Evolutionary conservation across 2,888 invertebrate genomes (phyloP).

Genomic region (Rhodophaea formosa): DNA sequence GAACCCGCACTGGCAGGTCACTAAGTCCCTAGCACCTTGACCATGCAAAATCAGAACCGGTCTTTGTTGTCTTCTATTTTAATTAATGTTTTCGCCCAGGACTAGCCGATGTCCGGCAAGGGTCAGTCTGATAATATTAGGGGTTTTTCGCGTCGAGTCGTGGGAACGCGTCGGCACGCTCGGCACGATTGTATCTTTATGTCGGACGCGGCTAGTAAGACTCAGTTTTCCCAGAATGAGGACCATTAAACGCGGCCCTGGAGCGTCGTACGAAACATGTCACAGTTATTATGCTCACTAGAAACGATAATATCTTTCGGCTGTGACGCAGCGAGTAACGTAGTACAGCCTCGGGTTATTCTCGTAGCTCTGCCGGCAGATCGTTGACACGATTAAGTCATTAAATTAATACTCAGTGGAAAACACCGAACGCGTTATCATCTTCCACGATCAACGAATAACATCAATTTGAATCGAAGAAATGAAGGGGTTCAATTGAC

Average conservation of each 20-base stretch:
- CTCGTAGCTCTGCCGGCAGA: conserved; percentile 53
- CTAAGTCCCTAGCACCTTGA: conserved; percentile 60
- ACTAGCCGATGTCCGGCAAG: conserved; percentile 64
- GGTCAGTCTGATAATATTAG: conserved; percentile 42
- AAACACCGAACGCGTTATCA: conserved; percentile 24
- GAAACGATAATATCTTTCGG: conserved; percentile 74
- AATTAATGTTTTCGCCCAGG: conserved; percentile 73
- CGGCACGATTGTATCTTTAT: conserved; percentile 69
- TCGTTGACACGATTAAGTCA: conserved; percentile 61
- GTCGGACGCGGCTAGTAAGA: conserved; percentile 58
- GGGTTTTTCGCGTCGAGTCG: conserved; percentile 62
- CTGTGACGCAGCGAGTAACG: conserved; percentile 60
- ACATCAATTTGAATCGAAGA: background rate
- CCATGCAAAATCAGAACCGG: conserved; percentile 58
- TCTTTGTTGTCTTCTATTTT: conserved; percentile 64
- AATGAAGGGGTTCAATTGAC: conserved; percentile 25
- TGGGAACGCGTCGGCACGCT: conserved; percentile 63
- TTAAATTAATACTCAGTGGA: conserved; percentile 35
- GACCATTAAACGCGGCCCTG: conserved; percentile 71
- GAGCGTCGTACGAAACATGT: conserved; percentile 73
- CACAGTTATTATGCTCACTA: conserved; percentile 79
- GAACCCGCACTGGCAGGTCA: conserved; percentile 40
- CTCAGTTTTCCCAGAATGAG: conserved; percentile 72
- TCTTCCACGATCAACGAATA: conserved; percentile 7
- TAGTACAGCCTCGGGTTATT: conserved; percentile 50